A percentile compares a stretch with the other conserved stretches of the same genome.
phyloP scores from a whole-genome alignment of 2,113 vertebrate species.

The Cololabis saira region DNA sequence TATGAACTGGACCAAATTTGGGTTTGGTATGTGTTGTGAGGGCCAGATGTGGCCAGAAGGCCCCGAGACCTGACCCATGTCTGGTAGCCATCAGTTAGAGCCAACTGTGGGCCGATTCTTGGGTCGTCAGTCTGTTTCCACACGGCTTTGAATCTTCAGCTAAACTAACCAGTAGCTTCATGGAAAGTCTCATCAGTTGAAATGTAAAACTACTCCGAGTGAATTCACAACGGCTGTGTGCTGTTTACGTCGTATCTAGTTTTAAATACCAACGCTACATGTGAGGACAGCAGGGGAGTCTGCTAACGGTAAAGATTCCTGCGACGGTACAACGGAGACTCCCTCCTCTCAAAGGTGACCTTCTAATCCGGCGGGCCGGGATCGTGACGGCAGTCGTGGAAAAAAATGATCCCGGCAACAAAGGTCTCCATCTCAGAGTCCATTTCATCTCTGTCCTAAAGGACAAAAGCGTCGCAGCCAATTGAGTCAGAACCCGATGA shows the following conservation, averaged over 20 bases:
- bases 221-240: too few species aligned
- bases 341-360: slow-evolving; percentile 29
- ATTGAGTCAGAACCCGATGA: slow-evolving; percentile 39
- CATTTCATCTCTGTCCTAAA: slow-evolving; percentile 43
- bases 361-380: slow-evolving; percentile 28
- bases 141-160: background rate
- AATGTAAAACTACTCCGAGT: background rate
- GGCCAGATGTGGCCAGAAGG: too few species aligned
- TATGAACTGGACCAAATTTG: too few species aligned
- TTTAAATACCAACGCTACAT: too few species aligned
- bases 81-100: too few species aligned
- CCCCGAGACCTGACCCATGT: too few species aligned
- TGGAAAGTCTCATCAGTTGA: background rate
- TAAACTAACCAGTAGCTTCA: slow-evolving; percentile 11
- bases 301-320: too few species aligned
- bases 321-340: too few species aligned
- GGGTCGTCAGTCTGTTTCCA: background rate
- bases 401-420: slow-evolving; percentile 47
- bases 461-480: slow-evolving; percentile 39
- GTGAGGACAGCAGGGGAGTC: too few species aligned
- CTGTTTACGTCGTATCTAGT: too few species aligned
- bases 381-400: slow-evolving; percentile 47
- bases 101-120: too few species aligned
- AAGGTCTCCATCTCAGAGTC: slow-evolving; percentile 46
- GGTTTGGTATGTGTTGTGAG: too few species aligned